Evolutionary conservation across 1,140 invertebrate species (phyloP).

Genomic region (Formica selysi): DNA sequence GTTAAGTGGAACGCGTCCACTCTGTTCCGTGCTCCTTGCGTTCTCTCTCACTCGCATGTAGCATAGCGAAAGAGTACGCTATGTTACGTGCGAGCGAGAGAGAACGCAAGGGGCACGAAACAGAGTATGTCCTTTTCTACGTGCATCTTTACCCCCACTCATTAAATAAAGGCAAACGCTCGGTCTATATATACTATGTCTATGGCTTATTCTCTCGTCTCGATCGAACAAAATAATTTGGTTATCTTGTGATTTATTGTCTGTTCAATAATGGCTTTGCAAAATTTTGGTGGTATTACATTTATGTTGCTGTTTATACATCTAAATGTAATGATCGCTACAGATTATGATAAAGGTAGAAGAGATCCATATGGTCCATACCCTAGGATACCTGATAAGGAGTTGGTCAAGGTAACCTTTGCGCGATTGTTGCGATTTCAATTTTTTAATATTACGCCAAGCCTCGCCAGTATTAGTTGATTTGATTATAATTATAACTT

Average conservation of each 20-base stretch:
- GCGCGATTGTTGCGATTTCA: neutral
- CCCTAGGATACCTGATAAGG: constrained; percentile 37
- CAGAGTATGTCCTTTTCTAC: no score
- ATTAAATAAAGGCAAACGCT: no score
- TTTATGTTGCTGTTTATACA: neutral
- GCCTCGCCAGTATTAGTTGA: neutral
- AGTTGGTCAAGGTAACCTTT: constrained; percentile 36
- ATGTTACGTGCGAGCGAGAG: no score
- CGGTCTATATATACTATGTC: no score
- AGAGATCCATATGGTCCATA: constrained; percentile 16
- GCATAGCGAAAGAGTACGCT: no score
- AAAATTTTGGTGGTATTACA: neutral
- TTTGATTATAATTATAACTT: neutral
- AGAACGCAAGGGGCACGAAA: no score
- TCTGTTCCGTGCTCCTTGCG: no score
- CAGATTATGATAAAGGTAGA: neutral
- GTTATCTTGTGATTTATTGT: neutral
- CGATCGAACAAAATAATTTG: neutral
- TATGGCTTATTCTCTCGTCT: neutral
- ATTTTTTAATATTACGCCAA: neutral
- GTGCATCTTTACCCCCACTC: no score
- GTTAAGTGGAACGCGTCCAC: no score
- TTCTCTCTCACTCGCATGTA: no score
- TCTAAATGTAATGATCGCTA: fast-evolving
- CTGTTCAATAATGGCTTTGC: neutral